Evolutionary conservation across 2,888 invertebrate species (phyloP).

Genomic region (Ochlodes sylvanus): DNA sequence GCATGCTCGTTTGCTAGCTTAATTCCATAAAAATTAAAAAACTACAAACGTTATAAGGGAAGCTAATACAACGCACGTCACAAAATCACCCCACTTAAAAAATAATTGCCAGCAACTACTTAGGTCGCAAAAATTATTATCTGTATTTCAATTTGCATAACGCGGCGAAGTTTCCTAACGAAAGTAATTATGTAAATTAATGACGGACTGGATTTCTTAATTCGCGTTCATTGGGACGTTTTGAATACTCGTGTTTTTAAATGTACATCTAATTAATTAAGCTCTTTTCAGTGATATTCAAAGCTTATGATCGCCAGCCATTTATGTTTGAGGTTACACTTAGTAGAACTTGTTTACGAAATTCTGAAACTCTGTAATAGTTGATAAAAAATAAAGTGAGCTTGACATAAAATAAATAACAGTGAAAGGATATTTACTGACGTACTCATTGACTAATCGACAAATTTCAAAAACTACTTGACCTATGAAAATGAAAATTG

Average conservation of each 20-base stretch:
- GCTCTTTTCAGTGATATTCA: conserved; percentile 3
- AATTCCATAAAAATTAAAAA: no score
- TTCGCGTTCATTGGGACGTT: conserved; percentile 19
- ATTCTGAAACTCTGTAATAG: no score
- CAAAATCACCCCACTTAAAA: not conserved
- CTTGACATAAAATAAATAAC: no score
- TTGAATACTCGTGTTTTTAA: conserved; percentile 21
- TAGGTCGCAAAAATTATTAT: conserved; percentile 1
- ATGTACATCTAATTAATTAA: conserved; percentile 20
- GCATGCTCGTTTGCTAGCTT: no score
- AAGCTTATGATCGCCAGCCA: not conserved
- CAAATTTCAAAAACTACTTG: no score
- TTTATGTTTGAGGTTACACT: conserved; percentile 9
- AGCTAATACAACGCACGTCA: not conserved
- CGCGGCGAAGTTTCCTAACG: not conserved
- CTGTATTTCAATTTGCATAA: conserved; percentile 1
- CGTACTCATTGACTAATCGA: no score
- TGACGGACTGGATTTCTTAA: conserved; percentile 10
- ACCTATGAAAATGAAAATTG: no score
- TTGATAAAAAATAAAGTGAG: no score
- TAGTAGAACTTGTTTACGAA: not conserved
- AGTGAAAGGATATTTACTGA: no score
- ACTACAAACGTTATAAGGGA: not conserved
- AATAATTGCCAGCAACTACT: not conserved
- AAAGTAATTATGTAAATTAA: conserved; percentile 16